Base-by-base conservation (phyloP, 2,113 vertebrate species). In the Otocyon megalotis region DNA sequence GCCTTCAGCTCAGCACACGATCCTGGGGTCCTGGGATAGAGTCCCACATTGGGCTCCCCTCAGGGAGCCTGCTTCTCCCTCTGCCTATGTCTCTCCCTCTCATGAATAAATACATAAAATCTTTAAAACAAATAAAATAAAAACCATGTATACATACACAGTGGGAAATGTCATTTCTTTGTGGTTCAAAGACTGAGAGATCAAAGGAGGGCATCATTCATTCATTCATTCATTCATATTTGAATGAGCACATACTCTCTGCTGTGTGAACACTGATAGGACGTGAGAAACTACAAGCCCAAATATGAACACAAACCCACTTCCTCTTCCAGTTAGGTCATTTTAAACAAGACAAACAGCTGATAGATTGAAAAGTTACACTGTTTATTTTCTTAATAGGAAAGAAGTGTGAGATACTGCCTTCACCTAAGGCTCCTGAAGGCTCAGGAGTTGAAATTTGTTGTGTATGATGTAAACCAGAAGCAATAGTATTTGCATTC, bases 381-480 rank as follows among this genome's bases (percentile, higher is more conserved):
- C 50, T 96, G 90, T 91, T 98, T 97, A 80, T 88, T 97, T 98
- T 96, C 91, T 97, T 84, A 93, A 77, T 77, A 93, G 94, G 83
- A 92, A 15, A 74, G 12, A 79, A 93, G 9, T 80, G 58, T 74
- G 69, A 91, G 83, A 94, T 91, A 90, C 17, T 88, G 35, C 48
- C 43, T 30, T 56, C 1, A 30, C 19, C 20, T 4, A 50, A 93
- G 56, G 4, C 54, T 90, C 85, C n/a, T 2, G 13, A 22, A 16
- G 62, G 20, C 65, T 80, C 16, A 94, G 96, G 93, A 97, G 54
- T 0, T 71, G 20, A 69, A 81, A 96, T 95, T 62, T 95, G 3
- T 50, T 96, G 24, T 85, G 92, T 92, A 58, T 3, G 28, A 54
- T 62, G 1, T 48, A 93, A 62, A 60, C 95, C 63, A 72, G 80